Conservation (phyloP, 2,113 vertebrate genomes). For the Rhinichthys klamathensis region DNA sequence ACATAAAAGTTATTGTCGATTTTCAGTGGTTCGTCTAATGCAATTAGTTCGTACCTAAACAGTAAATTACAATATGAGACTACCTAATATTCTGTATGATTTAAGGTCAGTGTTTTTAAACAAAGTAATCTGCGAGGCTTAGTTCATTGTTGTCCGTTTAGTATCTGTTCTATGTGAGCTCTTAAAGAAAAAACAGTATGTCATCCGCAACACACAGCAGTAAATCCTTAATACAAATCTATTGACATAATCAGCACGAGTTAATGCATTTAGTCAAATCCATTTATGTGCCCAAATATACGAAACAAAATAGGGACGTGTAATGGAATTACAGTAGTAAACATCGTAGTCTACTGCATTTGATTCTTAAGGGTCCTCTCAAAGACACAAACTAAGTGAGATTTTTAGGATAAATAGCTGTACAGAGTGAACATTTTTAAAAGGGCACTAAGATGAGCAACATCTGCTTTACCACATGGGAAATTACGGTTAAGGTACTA, state of each 20-base stretch:
- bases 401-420: background rate
- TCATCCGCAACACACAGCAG: background rate
- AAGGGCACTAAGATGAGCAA: background rate
- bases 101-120: background rate
- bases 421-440: background rate
- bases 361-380: background rate
- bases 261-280: slow-evolving; percentile 1
- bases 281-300: slow-evolving; percentile 9
- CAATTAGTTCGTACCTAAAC: background rate
- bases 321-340: background rate
- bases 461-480: background rate
- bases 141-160: background rate
- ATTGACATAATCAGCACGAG: background rate
- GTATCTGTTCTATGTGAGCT: background rate
- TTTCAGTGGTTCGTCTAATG: background rate
- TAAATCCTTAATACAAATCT: background rate
- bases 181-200: background rate
- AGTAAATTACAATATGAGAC: background rate
- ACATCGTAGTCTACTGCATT: background rate
- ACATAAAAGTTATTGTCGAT: background rate
- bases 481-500: background rate
- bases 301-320: background rate
- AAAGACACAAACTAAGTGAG: background rate
- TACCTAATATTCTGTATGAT: background rate
- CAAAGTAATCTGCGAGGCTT: background rate